Percentiles rank a stretch among this genome's conserved stretches.
These are phyloP conservation scores for Nomada lathburiana DNA, from an alignment of 2,888 invertebrate species.

Conservation along the genomic window DNA sequence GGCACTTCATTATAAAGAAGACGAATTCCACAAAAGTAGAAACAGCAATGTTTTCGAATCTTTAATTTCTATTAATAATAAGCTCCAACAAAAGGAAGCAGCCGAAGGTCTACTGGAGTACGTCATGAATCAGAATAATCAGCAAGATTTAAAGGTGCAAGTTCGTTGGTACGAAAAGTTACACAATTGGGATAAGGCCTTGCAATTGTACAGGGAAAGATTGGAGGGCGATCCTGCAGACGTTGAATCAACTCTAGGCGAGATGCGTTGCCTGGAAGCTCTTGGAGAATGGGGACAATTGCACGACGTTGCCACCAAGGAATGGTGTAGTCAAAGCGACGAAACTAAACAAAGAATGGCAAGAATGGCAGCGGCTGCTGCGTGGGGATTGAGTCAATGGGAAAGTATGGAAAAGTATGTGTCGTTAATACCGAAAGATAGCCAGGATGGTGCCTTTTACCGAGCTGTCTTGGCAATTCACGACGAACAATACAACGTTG, in stretches of 20 bases:
- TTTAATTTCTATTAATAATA: constrained; percentile 98
- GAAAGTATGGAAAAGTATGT: constrained; percentile 97
- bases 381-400: constrained; percentile 98
- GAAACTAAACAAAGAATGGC: constrained; percentile 90
- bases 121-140: constrained; percentile 92
- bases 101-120: constrained; percentile 96
- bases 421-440: constrained; percentile 94
- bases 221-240: constrained; percentile 88
- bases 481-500: constrained; percentile 88
- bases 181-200: constrained; percentile 99
- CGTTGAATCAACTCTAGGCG: constrained; percentile 93
- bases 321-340: constrained; percentile 90
- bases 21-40: constrained; percentile 94
- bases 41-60: constrained; percentile 96
- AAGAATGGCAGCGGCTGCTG: constrained; percentile 96
- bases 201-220: constrained; percentile 93
- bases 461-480: constrained; percentile 96
- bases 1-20: constrained; percentile 95
- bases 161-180: constrained; percentile 99
- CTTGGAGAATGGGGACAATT: constrained; percentile 97
- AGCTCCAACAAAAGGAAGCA: constrained; percentile 98
- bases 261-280: constrained; percentile 98
- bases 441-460: constrained; percentile 98
- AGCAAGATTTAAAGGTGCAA: constrained; percentile 87
- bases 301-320: constrained; percentile 91